Conservation (phyloP, 2,113 vertebrate species). For the Glareola pratincola region DNA sequence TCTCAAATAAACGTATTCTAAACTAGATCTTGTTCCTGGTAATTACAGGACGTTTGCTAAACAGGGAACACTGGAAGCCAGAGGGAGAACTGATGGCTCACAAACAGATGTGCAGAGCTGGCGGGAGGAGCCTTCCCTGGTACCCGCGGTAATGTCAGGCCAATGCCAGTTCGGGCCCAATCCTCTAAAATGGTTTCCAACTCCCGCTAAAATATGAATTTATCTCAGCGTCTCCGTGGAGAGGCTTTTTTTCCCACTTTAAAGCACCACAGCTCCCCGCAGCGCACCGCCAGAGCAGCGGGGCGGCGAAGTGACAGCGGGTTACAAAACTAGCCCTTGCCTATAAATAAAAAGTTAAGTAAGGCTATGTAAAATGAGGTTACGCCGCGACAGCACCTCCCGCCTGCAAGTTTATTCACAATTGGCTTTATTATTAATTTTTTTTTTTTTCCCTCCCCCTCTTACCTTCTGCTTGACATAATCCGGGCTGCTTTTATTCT, state of each 20-base stretch:
- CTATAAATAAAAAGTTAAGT: neutral
- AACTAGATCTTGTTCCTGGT: neutral
- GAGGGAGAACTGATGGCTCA: neutral
- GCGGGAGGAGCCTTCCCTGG: neutral
- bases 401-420: neutral
- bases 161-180: neutral
- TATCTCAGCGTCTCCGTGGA: neutral
- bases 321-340: neutral
- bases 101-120: neutral
- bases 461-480: conserved; percentile 77
- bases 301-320: neutral
- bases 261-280: neutral
- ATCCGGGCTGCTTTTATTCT: conserved; percentile 68
- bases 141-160: neutral
- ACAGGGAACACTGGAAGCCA: neutral
- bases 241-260: too few relatives aligned
- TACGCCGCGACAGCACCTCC: neutral
- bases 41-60: neutral
- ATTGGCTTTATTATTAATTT: neutral
- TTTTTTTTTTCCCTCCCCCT: neutral
- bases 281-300: fast-evolving
- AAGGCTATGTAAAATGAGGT: neutral
- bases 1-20: neutral
- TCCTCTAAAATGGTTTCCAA: neutral
- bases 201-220: neutral